A percentile compares a stretch with the other conserved stretches of the same genome.
phyloP scores from a whole-genome alignment of 2,113 vertebrate species.

The Pelobates fuscus region DNA sequence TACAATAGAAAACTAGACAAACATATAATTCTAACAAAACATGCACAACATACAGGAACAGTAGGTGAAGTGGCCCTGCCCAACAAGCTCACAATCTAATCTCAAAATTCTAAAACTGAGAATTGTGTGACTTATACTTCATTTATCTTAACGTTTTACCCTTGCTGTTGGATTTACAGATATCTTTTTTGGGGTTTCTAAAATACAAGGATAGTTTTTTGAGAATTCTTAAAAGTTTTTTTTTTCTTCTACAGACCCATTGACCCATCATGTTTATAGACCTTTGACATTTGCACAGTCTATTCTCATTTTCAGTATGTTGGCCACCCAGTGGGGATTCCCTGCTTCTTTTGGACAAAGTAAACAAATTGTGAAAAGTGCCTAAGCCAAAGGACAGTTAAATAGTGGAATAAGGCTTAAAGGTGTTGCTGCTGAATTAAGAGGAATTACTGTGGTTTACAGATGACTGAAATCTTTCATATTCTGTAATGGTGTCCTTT shows the following conservation, averaged over 20 bases:
- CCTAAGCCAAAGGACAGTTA: constrained; percentile 1
- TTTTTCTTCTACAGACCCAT: background rate
- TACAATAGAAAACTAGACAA: too few species aligned
- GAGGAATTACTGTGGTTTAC: background rate
- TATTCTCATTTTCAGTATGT: constrained; percentile 1
- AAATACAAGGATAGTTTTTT: too few species aligned
- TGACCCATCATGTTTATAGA: constrained; percentile 21
- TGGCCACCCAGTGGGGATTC: constrained; percentile 28
- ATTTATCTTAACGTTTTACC: too few species aligned
- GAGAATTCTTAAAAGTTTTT: too few species aligned
- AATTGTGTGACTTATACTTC: too few species aligned
- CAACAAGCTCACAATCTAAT: too few species aligned
- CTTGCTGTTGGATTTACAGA: too few species aligned
- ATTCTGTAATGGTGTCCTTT: background rate
- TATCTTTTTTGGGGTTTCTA: too few species aligned
- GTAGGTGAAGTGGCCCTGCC: too few species aligned
- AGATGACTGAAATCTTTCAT: background rate
- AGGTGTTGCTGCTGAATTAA: background rate
- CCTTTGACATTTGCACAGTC: constrained; percentile 9
- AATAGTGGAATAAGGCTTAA: background rate
- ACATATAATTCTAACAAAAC: too few species aligned
- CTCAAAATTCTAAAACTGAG: too few species aligned
- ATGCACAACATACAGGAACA: too few species aligned
- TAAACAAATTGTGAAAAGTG: constrained; percentile 2
- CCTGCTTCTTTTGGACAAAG: constrained; percentile 11